Evolutionary conservation across 2,113 vertebrate genomes (phyloP).

Genomic region (Gambusia holbrooki): DNA sequence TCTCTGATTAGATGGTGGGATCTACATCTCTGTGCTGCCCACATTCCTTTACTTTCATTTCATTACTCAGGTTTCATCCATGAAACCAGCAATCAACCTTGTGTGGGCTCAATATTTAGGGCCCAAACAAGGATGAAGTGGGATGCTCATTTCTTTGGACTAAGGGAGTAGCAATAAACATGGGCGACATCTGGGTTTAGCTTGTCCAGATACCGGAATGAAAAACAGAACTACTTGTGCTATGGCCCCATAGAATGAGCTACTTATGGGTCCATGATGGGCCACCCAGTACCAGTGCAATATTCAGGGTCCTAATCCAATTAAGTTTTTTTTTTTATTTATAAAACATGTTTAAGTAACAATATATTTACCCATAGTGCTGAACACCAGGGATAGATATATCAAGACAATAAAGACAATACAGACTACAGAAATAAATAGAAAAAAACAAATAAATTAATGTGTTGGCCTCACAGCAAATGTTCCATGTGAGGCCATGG

Average conservation of each 20-base stretch:
- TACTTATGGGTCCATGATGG: neutral
- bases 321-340: no score
- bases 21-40: neutral
- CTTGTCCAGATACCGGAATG: neutral
- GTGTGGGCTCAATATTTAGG: neutral
- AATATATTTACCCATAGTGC: no score
- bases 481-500: no score
- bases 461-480: no score
- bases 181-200: neutral
- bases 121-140: neutral
- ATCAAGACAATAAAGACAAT: no score
- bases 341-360: no score
- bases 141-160: neutral
- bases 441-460: no score
- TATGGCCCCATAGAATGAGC: neutral
- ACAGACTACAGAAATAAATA: no score
- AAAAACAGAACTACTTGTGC: neutral
- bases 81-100: neutral
- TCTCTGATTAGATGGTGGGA: neutral
- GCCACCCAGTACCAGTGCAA: no score
- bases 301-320: neutral
- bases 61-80: neutral
- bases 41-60: conserved; percentile 7
- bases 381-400: no score
- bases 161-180: neutral